phyloP scores from a whole-genome alignment of 1,140 invertebrate genomes.

The Phocides pigmalion region DNA sequence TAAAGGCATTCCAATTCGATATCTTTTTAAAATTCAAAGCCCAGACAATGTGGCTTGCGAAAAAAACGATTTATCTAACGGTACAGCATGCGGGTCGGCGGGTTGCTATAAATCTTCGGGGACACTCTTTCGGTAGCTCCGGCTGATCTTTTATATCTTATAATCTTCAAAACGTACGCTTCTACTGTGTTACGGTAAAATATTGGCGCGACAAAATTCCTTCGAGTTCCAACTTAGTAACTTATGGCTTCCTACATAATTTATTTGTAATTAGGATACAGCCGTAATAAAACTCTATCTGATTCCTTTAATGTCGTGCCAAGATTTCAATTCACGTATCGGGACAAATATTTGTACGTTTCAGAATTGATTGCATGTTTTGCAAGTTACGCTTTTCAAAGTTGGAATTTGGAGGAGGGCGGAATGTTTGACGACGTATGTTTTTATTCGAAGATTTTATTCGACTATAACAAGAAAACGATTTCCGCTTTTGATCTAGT shows the following conservation, averaged over 20 bases:
- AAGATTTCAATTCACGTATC: slow-evolving; percentile 4
- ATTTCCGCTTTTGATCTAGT: no score
- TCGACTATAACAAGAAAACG: neutral
- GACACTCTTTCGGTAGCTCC: slow-evolving; percentile 38
- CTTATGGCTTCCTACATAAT: slow-evolving; percentile 16
- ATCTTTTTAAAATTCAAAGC: slow-evolving; percentile 34
- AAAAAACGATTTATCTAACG: slow-evolving; percentile 36
- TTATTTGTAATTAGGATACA: slow-evolving; percentile 29
- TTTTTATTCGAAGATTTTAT: slow-evolving; percentile 22
- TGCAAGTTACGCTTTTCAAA: slow-evolving; percentile 22
- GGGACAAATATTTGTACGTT: slow-evolving; percentile 34
- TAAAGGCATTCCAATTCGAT: slow-evolving; percentile 24
- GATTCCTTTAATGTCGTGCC: slow-evolving; percentile 29
- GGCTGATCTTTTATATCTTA: slow-evolving; percentile 39
- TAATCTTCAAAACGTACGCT: slow-evolving; percentile 35
- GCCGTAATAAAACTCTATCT: slow-evolving; percentile 19
- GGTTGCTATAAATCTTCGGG: slow-evolving; percentile 38
- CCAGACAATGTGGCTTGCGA: slow-evolving; percentile 26
- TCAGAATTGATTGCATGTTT: slow-evolving; percentile 30
- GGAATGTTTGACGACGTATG: slow-evolving; percentile 15
- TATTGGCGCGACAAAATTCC: slow-evolving; percentile 29
- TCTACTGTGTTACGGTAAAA: slow-evolving; percentile 31
- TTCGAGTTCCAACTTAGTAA: slow-evolving; percentile 18
- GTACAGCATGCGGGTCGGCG: slow-evolving; percentile 34
- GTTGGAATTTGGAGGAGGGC: neutral